Conservation (phyloP, 2,797 vertebrate species). For the Champsocephalus esox region DNA sequence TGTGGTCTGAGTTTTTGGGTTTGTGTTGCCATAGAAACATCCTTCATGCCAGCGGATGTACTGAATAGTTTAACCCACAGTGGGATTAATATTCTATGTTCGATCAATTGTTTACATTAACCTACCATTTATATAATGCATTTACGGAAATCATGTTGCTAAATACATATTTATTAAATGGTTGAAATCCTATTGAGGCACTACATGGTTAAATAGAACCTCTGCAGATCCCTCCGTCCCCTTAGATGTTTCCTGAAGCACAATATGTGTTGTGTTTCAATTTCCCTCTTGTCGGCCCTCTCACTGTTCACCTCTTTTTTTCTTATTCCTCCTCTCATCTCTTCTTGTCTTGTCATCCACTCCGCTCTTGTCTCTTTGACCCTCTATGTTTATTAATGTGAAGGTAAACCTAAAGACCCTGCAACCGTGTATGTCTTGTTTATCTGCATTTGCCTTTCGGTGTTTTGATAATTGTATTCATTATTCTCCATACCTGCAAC, state of each 20-base stretch:
- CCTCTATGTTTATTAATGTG: background rate
- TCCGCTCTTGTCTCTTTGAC: conserved; percentile 10
- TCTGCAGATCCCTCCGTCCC: background rate
- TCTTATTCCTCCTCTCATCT: conserved; percentile 1
- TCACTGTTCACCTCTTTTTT: conserved; percentile 8
- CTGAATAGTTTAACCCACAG: conserved; percentile 12
- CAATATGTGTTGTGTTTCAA: conserved; percentile 32
- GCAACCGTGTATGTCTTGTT: background rate
- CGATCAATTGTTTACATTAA: conserved; percentile 34
- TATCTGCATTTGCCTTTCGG: background rate
- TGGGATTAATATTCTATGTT: background rate
- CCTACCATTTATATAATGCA: background rate
- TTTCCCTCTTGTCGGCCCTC: conserved; percentile 29
- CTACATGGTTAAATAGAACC: background rate
- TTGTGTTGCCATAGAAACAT: conserved; percentile 67
- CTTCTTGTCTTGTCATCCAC: conserved; percentile 5
- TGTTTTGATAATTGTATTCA: conserved; percentile 1
- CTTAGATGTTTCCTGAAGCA: conserved; percentile 41
- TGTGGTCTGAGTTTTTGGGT: conserved; percentile 47
- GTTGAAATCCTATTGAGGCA: background rate
- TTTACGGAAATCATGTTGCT: background rate
- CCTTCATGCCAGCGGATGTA: conserved; percentile 22
- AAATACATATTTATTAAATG: background rate
- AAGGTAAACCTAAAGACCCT: background rate
- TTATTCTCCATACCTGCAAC: background rate